Conservation (phyloP, 2,113 vertebrate species). For the Neofelis nebulosa region DNA sequence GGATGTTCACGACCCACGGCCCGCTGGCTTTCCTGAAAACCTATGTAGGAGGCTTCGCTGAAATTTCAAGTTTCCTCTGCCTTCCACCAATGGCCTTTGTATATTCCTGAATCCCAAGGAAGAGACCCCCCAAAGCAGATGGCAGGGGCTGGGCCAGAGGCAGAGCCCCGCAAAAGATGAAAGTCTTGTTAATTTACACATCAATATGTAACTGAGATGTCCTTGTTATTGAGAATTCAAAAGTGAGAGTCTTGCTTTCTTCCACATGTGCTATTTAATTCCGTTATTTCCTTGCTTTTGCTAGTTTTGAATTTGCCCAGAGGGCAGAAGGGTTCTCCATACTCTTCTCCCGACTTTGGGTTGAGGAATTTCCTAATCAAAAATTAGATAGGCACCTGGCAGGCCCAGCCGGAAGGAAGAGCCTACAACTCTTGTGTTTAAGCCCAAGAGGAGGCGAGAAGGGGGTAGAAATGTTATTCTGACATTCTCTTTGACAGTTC, state of each 20-base stretch:
- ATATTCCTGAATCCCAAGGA: neutral
- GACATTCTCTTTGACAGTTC: neutral
- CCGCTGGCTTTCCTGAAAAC: neutral
- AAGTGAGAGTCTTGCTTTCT: neutral
- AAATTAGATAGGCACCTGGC: too few relatives aligned
- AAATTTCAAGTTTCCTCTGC: conserved; percentile 28
- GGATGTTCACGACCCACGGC: neutral
- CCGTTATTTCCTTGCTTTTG: neutral
- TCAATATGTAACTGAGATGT: neutral
- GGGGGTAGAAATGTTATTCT: neutral
- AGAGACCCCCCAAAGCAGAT: neutral
- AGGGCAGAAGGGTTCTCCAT: neutral
- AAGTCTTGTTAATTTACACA: neutral
- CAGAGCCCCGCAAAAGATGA: neutral
- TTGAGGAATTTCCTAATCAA: neutral
- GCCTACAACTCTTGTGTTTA: too few relatives aligned
- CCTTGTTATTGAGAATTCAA: conserved; percentile 19
- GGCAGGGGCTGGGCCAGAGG: neutral
- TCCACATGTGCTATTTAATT: neutral
- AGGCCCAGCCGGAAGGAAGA: too few relatives aligned
- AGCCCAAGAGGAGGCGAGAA: neutral
- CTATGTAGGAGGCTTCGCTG: neutral
- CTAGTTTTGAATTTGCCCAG: conserved; percentile 11
- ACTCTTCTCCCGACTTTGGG: neutral
- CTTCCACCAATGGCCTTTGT: neutral